Evolutionary conservation across 2,888 invertebrate species (phyloP), one percentile per base, ranked within the genome.

Genomic region (Sminthurinus aureus): DNA sequence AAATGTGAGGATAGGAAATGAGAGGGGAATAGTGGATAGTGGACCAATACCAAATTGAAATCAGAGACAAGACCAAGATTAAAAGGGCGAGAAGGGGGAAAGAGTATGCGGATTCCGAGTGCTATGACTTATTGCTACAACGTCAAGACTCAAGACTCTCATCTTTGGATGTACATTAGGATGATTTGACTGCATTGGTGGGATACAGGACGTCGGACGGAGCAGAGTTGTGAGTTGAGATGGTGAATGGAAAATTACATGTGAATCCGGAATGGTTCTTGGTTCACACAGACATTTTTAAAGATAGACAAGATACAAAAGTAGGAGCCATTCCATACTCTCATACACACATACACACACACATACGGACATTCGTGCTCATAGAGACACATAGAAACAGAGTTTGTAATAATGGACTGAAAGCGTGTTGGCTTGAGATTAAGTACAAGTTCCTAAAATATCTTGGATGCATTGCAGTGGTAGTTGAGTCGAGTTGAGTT

Each of bases 391-490:
- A 73, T 26, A 73, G 38, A 73, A 38, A 58, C 4, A 58, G 15
- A 58, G 58, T 58, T 58, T 58, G 58, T 58, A 6, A 9, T 58
- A 58, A 52, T 75, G 52, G 76, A 76, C 50, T 52, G 22, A 38
- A 1, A 38, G 76, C 76, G 58, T 76, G 76, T 58, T 51, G n/a
- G 76, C 75, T 75, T 13, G 75, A 75, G 75, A 51, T 76, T 58
- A 58, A 76, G 20, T 58, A n/a, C 71, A 71, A 71, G 69, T 80
- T 80, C 80, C 80, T 50, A 80, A 80, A 80, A 80, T 80, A 80
- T 80, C 80, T 80, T 80, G 80, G 71, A 80, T 80, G 80, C 80
- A 80, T 71, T 80, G 80, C 80, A 80, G 80, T 71, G 71, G 71
- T 58, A 71, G 71, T 71, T 58, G 2, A 58, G 2, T 58, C 9